Evolutionary conservation across 2,888 invertebrate genomes (phyloP), one percentile per base, ranked within the genome.

Genomic region (Drosophila recens): DNA sequence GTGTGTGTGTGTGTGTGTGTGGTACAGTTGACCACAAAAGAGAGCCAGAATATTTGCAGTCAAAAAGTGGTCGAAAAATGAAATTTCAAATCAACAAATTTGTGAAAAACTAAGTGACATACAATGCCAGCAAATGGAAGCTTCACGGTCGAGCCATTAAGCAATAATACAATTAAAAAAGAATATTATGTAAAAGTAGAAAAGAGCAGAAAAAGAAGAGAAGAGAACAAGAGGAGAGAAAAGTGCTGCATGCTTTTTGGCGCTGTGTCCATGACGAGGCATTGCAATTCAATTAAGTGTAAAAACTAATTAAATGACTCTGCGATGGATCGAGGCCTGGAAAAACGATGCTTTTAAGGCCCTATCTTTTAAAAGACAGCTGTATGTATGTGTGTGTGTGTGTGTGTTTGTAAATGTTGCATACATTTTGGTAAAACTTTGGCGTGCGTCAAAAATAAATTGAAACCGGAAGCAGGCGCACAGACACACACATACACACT

Each of bases 201-300:
- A 20, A 46, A 64, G 58, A 33, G 10, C 10, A 38, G 46, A 15
- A 38, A 23, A 23, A 48, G 23, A 23, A 8, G 6, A 9, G 13
- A 15, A 20, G 38, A 1, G 43, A 9, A 27, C 8, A 6, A 27
- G 23, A 33, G n/a, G 40, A 27, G 17, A 27, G 15, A 17, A 62
- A 67, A 68, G 51, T 66, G 66, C 51, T 69, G 79, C 65, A 70
- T 71, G 66, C 73, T 70, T 52, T 63, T 36, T 49, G 72, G 65
- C 59, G 43, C 23, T 58, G 48, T 51, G 64, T 57, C 59, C 75
- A 70, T 82, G 80, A 80, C 79, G 69, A 72, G 61, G 77, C 82
- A 80, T 75, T 80, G 78, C 85, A 89, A 90, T 89, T 88, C 87
- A 90, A 87, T 88, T 90, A 88, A 89, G 79, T 89, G 90, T 87